Evolutionary conservation across 2,113 vertebrate species (phyloP).

Genomic region (Bettongia penicillata): DNA sequence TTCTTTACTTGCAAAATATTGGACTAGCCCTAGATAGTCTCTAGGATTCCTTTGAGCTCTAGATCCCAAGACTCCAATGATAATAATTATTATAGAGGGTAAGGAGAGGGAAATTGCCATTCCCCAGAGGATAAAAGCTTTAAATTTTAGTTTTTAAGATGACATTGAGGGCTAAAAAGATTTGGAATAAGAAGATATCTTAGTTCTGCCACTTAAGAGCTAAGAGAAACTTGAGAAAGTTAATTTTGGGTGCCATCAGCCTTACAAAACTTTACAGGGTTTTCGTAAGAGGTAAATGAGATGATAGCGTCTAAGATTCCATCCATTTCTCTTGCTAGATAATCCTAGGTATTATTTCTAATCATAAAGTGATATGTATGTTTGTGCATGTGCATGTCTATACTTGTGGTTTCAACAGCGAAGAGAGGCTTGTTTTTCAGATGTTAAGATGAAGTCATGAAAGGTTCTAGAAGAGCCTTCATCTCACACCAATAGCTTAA

Average conservation of each 20-base stretch:
- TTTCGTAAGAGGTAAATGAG: not conserved
- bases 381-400: not conserved
- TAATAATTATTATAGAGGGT: not conserved
- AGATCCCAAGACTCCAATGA: not conserved
- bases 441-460: not conserved
- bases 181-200: not conserved
- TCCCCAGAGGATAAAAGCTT: not conserved
- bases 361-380: not conserved
- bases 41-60: not conserved
- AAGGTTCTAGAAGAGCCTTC: not conserved
- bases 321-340: not conserved
- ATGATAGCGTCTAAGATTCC: not conserved
- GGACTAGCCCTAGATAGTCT: not conserved
- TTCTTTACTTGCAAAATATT: not conserved
- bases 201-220: not conserved
- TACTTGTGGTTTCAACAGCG: not conserved
- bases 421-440: not conserved
- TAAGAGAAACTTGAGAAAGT: not conserved
- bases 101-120: not conserved
- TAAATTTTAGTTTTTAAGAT: not conserved
- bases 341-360: not conserved
- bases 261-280: not conserved
- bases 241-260: not conserved
- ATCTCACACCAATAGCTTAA: not conserved
- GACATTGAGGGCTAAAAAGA: not conserved